These are phyloP conservation scores for Psittacula echo DNA, from an alignment of 2,797 vertebrate species.

Conservation along the genomic window DNA sequence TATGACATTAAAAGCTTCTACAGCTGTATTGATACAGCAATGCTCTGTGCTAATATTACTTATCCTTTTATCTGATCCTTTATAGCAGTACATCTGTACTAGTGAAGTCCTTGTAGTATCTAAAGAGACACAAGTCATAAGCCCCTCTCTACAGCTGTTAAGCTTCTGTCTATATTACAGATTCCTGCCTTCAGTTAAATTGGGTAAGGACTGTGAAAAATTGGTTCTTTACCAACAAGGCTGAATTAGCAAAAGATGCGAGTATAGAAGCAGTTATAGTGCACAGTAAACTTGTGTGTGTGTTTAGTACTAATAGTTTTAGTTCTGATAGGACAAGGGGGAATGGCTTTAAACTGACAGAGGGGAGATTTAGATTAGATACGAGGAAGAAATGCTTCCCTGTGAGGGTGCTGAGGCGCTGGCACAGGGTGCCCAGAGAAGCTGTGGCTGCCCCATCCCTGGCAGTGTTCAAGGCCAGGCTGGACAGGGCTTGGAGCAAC, in stretches of 20 bases:
- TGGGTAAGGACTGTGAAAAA: neutral
- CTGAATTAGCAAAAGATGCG: neutral
- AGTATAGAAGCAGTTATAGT: neutral
- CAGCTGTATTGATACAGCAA: neutral
- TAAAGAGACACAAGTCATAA: neutral
- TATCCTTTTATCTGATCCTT: neutral
- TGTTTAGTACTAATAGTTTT: neutral
- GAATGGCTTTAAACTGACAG: neutral
- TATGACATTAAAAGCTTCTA: neutral
- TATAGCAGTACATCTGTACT: neutral
- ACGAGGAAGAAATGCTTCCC: neutral
- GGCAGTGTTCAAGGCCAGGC: neutral
- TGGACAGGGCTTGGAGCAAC: neutral
- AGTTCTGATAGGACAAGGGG: neutral
- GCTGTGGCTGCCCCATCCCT: neutral
- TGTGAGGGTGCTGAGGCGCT: neutral
- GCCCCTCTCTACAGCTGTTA: neutral
- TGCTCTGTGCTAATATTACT: neutral
- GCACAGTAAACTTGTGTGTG: neutral
- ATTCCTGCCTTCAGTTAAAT: neutral
- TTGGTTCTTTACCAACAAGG: neutral
- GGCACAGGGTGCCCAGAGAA: neutral
- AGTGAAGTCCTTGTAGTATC: neutral
- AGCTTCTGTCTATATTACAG: neutral
- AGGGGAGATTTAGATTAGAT: neutral